A percentile compares a stretch with the other conserved stretches of the same genome.
Evolutionary conservation across 2,797 vertebrate species (phyloP).

Genomic region (Sparus aurata): DNA sequence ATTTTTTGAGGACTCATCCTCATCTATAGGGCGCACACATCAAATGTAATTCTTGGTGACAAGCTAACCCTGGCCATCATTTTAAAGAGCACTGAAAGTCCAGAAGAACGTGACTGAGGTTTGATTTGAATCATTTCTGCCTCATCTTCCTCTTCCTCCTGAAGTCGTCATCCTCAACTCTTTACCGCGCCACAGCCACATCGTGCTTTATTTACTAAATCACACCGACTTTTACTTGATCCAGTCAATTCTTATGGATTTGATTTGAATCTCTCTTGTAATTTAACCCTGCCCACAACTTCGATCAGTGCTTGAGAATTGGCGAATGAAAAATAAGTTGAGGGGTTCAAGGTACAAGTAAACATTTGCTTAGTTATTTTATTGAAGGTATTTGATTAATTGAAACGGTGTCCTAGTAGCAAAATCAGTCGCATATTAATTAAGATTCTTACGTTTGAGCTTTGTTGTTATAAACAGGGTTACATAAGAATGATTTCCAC

Average conservation of each 20-base stretch:
- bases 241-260: too few species aligned
- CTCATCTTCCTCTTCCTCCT: neutral
- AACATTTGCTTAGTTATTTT: neutral
- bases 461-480: neutral
- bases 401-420: neutral
- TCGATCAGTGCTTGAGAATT: too few species aligned
- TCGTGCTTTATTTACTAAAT: neutral
- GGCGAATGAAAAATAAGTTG: neutral
- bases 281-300: too few species aligned
- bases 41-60: neutral
- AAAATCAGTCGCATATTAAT: slow-evolving; percentile 8
- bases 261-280: too few species aligned
- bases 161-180: neutral
- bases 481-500: neutral
- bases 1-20: neutral
- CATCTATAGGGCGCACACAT: neutral
- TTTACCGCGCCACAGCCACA: neutral
- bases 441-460: neutral
- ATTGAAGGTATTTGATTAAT: slow-evolving; percentile 8
- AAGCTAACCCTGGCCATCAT: neutral
- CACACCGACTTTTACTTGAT: too few species aligned
- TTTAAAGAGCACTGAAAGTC: too few species aligned
- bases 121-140: neutral
- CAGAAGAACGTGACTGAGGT: neutral
- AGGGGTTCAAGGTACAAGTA: neutral